Evolutionary conservation across 2,888 invertebrate genomes (phyloP).

Genomic region (Phania funesta): DNA sequence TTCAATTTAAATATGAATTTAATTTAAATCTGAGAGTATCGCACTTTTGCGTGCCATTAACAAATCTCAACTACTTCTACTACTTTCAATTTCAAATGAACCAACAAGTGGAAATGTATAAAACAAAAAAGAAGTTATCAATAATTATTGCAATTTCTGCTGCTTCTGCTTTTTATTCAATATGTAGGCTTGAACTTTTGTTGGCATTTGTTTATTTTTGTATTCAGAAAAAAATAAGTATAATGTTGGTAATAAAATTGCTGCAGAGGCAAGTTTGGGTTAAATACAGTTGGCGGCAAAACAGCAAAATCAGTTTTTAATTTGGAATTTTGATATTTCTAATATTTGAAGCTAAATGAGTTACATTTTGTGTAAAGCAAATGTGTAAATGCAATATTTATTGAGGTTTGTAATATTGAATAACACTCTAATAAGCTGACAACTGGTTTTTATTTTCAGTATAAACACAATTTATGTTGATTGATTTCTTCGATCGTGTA

Average conservation of each 20-base stretch:
- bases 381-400: no score
- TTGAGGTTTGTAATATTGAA: no score
- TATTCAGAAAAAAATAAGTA: background rate
- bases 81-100: conserved; percentile 74
- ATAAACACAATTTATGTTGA: no score
- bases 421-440: no score
- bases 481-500: no score
- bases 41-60: conserved; percentile 68
- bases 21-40: conserved; percentile 4
- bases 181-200: conserved; percentile 38
- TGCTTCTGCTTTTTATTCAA: conserved; percentile 35
- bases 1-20: background rate
- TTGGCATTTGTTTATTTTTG: conserved; percentile 21
- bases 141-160: conserved; percentile 20
- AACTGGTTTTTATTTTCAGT: no score
- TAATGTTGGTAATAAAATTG: conserved; percentile 1
- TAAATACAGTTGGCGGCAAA: background rate
- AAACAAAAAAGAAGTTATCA: conserved; percentile 1
- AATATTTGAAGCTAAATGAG: no score
- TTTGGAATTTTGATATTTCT: no score
- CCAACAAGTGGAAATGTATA: conserved; percentile 69
- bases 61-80: conserved; percentile 63
- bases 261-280: conserved; percentile 1
- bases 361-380: no score
- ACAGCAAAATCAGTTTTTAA: no score